Percentiles rank a stretch among this genome's conserved stretches.
These are phyloP conservation scores for Drosophila buzzatii DNA, from an alignment of 2,888 invertebrate genomes.

Conservation along the genomic window DNA sequence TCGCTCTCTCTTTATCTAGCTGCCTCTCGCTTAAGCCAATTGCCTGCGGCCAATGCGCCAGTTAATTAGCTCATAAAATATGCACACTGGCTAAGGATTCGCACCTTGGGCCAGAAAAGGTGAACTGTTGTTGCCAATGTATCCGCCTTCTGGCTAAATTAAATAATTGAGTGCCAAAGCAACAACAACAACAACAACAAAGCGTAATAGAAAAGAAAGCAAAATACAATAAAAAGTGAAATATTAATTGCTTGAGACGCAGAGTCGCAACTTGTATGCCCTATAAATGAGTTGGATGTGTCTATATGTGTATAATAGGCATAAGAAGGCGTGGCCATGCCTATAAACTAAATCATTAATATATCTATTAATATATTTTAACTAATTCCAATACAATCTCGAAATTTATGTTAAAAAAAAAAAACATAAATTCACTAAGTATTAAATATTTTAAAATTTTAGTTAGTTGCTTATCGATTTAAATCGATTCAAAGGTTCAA, in stretches of 20 bases:
- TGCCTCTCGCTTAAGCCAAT: slow-evolving; percentile 9
- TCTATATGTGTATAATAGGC: background rate
- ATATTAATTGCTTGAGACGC: background rate
- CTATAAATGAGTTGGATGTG: background rate
- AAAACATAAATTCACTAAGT: too few species aligned
- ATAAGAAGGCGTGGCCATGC: background rate
- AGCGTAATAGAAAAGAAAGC: slow-evolving; percentile 19
- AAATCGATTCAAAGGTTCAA: too few species aligned
- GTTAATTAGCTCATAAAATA: slow-evolving; percentile 80
- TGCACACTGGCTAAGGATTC: slow-evolving; percentile 75
- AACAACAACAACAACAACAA: slow-evolving; percentile 21
- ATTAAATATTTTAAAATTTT: too few species aligned
- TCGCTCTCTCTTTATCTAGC: background rate
- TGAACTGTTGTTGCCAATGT: slow-evolving; percentile 26
- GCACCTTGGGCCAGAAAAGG: slow-evolving; percentile 65
- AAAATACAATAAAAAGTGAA: background rate
- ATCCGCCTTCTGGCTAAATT: slow-evolving; percentile 37
- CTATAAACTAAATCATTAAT: background rate
- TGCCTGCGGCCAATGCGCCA: slow-evolving; percentile 63
- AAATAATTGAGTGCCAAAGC: slow-evolving; percentile 76
- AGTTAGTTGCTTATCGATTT: too few species aligned
- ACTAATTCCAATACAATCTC: background rate
- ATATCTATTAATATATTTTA: background rate
- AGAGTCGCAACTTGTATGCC: background rate
- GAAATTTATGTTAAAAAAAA: too few species aligned